Base-by-base conservation (phyloP, 2,797 vertebrate genomes). In the Scolopax rusticola region DNA sequence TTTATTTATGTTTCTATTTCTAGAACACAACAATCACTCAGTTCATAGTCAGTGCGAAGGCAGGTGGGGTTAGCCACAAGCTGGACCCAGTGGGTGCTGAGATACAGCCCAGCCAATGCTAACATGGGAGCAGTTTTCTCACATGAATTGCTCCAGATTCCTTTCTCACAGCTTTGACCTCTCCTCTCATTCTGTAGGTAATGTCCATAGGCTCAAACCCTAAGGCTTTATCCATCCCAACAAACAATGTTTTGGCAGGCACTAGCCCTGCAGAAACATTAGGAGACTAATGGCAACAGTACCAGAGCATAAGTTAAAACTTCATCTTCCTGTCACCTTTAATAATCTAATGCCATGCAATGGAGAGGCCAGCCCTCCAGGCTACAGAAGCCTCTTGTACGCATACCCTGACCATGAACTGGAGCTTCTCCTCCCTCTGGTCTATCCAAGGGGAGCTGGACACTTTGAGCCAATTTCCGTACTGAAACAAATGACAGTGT, bases 1-100 rank as follows among this genome's bases (percentile, higher is more conserved):
- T 91, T 88, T 76, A 23, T 57, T 93, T 94, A 47, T 32, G 15
- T 91, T 93, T 67, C 63, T 90, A 1, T 96, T 90, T 92, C 69
- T 69, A 48, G 74, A 89, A 75, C 56, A 61, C 74, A 84, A 45
- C 32, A 73, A n/a, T 73, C 64, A 30, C 41, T 85, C 38, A 63
- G 23, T 9, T 67, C 4, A 0, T 3, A 63, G 50, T 32, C 69
- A 82, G 16, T 25, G 40, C 2, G 5, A 40, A 69, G 50, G 25
- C 47, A 63, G 54, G 63, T n/a, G 70, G 54, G 57, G 21, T 27
- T 56, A 83, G 45, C 12, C 87, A 27, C 54, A 91, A 79, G 36
- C 61, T 64, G 41, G 32, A 53, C 3, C 3, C 32, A n/a, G 7
- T 2, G 4, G 15, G 20, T 75, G 41, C 6, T 48, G 59, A 27